Evolutionary conservation across 2,888 invertebrate genomes (phyloP), one percentile per base, ranked within the genome.

Genomic region (Chrysodeixis includens): DNA sequence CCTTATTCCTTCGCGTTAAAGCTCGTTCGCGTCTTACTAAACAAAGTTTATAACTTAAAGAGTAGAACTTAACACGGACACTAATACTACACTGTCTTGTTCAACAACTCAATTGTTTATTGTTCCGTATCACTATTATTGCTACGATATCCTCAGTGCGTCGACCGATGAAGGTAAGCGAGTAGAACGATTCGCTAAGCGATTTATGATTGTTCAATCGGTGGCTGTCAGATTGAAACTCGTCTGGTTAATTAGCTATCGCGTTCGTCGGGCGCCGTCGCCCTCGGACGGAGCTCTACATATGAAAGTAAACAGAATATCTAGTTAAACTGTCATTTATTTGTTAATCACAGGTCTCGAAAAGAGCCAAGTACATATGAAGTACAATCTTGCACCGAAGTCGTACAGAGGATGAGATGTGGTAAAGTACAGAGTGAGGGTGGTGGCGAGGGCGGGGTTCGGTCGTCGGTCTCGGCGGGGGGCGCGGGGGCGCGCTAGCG

Each of bases 71-170:
- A 81, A 75, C 79, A 79, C 79, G 78, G 32, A 75, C 79, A 79
- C 81, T 81, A 79, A 70, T 66, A 77, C 72, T 81, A 81, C 71
- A 74, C 66, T 72, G 82, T 81, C 73, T 70, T 67, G 70, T 78
- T 66, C 74, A 76, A 71, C 62, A 68, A 66, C 60, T 62, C 56
- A 62, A 69, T 71, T 66, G 79, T 80, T 79, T 57, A 62, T 60
- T 56, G 70, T 63, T 69, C 74, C 78, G 71, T 81, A 79, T 72
- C 82, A 81, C 81, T 81, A 81, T 81, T 81, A 81, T 81, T 81
- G 81, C 81, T 81, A 74, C 69, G 72, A 69, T 69, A 65, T 71
- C 59, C 52, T 64, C 40, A 60, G 67, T 76, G 76, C 77, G 73
- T 73, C 77, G 74, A 77, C 77, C 76, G 18, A 68, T 68, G 69